Percentiles rank a stretch among this genome's conserved stretches.
Evolutionary conservation across 2,113 vertebrate species (phyloP).

Genomic region (Aphyosemion australe): DNA sequence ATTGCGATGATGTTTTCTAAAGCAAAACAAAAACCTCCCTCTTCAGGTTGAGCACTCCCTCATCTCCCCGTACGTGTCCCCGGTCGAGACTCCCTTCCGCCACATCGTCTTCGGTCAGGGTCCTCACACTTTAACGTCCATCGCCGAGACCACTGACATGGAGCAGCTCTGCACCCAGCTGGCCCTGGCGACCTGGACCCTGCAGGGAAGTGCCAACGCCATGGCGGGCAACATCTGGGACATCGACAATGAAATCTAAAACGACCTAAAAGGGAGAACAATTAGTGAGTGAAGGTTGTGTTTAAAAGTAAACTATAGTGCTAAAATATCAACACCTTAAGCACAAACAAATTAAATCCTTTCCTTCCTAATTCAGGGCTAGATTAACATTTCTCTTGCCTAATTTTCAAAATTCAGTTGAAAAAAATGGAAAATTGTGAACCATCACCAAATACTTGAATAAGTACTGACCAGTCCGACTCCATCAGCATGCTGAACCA

Average conservation of each 20-base stretch:
- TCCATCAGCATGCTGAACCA: background rate
- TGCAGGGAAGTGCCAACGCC: constrained; percentile 88
- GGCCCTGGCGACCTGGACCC: constrained; percentile 88
- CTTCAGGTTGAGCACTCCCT: constrained; percentile 87
- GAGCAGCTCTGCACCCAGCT: constrained; percentile 82
- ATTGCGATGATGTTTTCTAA: background rate
- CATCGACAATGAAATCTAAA: constrained; percentile 83
- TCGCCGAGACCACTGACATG: constrained; percentile 74
- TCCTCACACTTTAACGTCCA: constrained; percentile 82
- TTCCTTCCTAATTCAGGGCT: constrained; percentile 2
- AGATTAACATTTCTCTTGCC: background rate
- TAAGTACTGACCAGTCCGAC: constrained; percentile 14
- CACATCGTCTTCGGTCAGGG: constrained; percentile 89
- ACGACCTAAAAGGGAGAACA: too few relatives aligned
- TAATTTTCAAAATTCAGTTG: background rate
- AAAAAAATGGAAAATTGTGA: constrained; percentile 1
- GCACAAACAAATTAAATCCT: constrained; percentile 35
- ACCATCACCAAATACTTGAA: constrained; percentile 29
- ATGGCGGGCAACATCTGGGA: constrained; percentile 87
- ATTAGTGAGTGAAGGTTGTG: background rate
- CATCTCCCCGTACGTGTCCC: constrained; percentile 89
- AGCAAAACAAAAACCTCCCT: background rate
- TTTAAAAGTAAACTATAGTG: background rate
- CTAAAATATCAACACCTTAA: constrained; percentile 36
- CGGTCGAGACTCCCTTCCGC: constrained; percentile 84